These are phyloP conservation scores for Nannoperca australis DNA, from an alignment of 2,797 vertebrate genomes.

Conservation along the genomic window DNA sequence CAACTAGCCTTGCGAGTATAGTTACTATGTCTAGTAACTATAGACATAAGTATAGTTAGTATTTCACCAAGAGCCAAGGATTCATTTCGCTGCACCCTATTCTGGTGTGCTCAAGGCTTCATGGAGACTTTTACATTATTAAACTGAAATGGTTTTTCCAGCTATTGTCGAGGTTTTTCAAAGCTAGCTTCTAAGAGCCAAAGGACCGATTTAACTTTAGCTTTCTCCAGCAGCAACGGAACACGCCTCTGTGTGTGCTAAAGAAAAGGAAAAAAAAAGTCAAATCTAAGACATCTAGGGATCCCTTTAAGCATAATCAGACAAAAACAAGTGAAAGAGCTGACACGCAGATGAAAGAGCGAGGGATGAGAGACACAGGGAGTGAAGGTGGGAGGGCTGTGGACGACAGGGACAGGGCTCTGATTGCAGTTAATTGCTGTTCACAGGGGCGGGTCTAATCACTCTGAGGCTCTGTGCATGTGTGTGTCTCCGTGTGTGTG, in stretches of 20 bases:
- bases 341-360: constrained; percentile 50
- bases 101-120: background rate
- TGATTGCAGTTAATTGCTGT: constrained; percentile 81
- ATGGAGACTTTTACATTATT: background rate
- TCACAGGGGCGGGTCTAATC: constrained; percentile 75
- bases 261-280: constrained; percentile 7
- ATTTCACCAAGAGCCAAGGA: background rate
- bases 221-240: background rate
- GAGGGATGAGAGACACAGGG: constrained; percentile 42
- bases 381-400: constrained; percentile 52
- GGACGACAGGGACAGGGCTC: constrained; percentile 57
- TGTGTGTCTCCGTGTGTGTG: constrained; percentile 22
- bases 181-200: background rate
- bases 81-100: background rate
- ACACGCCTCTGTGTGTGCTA: background rate
- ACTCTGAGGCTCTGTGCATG: constrained; percentile 40
- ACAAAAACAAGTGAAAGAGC: constrained; percentile 39
- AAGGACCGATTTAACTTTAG: too few species aligned
- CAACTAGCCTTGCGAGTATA: background rate
- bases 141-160: background rate
- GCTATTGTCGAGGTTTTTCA: background rate
- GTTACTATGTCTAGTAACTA: too few species aligned
- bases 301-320: constrained; percentile 25
- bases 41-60: background rate
- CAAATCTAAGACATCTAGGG: background rate